Percentiles rank a stretch among this genome's conserved stretches.
Evolutionary conservation across 2,888 invertebrate species (phyloP).

Genomic region (Chorisops tibialis): DNA sequence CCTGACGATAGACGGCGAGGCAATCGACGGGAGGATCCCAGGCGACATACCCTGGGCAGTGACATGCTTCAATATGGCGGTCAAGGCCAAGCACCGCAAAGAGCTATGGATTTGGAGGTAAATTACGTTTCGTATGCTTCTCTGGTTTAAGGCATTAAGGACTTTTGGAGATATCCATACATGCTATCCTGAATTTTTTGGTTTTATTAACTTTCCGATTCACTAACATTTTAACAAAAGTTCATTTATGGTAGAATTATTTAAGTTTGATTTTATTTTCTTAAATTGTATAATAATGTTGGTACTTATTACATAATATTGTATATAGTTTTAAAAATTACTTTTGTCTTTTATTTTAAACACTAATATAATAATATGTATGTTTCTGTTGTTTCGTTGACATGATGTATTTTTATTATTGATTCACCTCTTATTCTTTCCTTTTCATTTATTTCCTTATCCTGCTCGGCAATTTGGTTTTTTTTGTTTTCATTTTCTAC

Average conservation of each 20-base stretch:
- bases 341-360: slow-evolving; percentile 11
- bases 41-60: slow-evolving; percentile 77
- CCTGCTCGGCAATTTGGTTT: slow-evolving; percentile 30
- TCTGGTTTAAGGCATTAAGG: slow-evolving; percentile 18
- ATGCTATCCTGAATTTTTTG: slow-evolving; percentile 2
- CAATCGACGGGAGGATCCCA: slow-evolving; percentile 71
- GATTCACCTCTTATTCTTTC: background rate
- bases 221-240: slow-evolving; percentile 3
- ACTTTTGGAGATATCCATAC: slow-evolving; percentile 7
- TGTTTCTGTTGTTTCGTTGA: slow-evolving; percentile 7
- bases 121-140: slow-evolving; percentile 35
- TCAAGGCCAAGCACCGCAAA: slow-evolving; percentile 49
- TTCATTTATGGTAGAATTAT: too few species aligned
- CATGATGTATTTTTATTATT: slow-evolving; percentile 6
- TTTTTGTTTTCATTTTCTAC: too few species aligned
- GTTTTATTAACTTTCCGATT: slow-evolving; percentile 18
- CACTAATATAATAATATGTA: slow-evolving; percentile 1
- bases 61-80: slow-evolving; percentile 64
- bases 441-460: too few species aligned
- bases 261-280: too few species aligned
- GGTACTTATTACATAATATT: too few species aligned
- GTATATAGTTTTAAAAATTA: too few species aligned
- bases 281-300: too few species aligned
- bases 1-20: slow-evolving; percentile 49
- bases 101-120: slow-evolving; percentile 78